A percentile compares a stretch with the other conserved stretches of the same genome.
phyloP scores from a whole-genome alignment of 2,888 invertebrate genomes.

The Metopia argyrocephala region DNA sequence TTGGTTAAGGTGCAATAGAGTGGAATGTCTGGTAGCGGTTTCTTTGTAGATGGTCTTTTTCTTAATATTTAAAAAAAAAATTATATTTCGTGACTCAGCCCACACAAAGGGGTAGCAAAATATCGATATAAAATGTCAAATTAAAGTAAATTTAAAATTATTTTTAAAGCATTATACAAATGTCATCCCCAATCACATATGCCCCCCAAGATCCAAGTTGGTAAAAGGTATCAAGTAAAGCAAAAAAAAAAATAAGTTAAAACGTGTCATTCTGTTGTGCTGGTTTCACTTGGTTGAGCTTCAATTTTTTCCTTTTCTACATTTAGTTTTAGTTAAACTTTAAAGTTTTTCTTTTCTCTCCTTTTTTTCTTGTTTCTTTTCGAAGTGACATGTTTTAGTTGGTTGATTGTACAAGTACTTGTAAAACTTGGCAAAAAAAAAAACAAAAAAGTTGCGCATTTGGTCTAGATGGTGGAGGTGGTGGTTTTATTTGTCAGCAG shows the following conservation, averaged over 20 bases:
- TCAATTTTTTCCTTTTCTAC: neutral
- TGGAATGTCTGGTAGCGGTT: no score
- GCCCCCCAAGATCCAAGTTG: no score
- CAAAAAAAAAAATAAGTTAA: conserved; percentile 16
- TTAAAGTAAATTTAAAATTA: no score
- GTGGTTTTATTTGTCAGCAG: neutral
- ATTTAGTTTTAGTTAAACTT: conserved; percentile 26
- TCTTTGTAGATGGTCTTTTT: neutral
- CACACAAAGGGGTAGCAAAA: no score
- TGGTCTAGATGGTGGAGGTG: neutral
- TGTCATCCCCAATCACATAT: no score
- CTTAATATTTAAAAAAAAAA: no score
- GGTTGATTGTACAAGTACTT: conserved; percentile 16
- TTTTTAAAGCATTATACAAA: no score
- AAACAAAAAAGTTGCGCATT: neutral
- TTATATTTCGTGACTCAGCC: no score
- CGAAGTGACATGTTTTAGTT: conserved; percentile 32
- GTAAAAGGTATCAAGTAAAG: no score
- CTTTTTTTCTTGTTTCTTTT: neutral
- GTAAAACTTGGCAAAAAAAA: neutral
- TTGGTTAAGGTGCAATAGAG: no score
- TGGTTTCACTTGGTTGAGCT: conserved; percentile 16
- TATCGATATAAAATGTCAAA: no score
- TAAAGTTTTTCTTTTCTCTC: neutral
- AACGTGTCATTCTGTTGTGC: conserved; percentile 51